A percentile compares a stretch with the other conserved stretches of the same genome.
Conservation (phyloP, 92 coral and sea anemone species). For the Epizoanthus scotinus region DNA sequence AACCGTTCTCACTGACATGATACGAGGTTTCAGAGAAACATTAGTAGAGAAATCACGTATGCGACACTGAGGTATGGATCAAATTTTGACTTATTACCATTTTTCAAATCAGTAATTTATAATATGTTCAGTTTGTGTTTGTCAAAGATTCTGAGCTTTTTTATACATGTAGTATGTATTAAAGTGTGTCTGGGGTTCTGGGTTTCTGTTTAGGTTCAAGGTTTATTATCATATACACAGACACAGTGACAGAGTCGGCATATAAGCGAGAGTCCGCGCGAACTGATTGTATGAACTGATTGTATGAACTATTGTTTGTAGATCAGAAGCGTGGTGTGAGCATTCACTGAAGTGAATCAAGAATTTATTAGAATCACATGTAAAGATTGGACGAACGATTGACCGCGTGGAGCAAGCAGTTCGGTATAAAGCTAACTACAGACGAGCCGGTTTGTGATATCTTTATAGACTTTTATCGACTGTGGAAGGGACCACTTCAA, state of each 20-base stretch:
- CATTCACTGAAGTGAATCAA: conserved; percentile 5
- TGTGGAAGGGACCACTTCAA: conserved; percentile 10
- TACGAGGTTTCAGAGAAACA: neutral
- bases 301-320: conserved; percentile 8
- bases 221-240: no score
- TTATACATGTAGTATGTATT: no score
- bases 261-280: no score
- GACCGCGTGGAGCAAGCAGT: conserved; percentile 17
- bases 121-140: neutral
- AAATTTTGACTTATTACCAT: neutral
- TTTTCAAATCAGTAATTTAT: neutral
- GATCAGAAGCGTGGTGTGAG: conserved; percentile 12
- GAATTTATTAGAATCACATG: neutral
- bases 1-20: neutral
- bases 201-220: no score
- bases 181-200: no score
- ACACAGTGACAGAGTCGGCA: no score
- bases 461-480: neutral
- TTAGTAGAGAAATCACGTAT: conserved; percentile 7
- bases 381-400: neutral
- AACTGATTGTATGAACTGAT: conserved; percentile 16
- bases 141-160: no score
- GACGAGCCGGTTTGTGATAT: neutral
- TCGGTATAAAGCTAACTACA: neutral
- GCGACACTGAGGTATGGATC: conserved; percentile 9